Conservation (phyloP, 2,797 vertebrate genomes). For the Etheostoma nigrum region DNA sequence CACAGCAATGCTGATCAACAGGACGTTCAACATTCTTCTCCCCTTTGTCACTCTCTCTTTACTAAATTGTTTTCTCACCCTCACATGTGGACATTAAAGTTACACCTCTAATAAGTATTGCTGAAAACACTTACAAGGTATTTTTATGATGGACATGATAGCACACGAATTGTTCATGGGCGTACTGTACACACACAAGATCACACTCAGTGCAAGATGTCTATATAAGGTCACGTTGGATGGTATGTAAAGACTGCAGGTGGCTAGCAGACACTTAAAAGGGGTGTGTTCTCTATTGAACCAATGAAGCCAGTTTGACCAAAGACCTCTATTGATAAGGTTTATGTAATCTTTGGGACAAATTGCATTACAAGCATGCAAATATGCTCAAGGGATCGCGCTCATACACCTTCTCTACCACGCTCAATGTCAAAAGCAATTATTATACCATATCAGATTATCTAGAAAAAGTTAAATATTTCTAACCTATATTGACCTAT, state of each 20-base stretch:
- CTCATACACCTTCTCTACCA: not conserved
- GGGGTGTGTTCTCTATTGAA: conserved; percentile 2
- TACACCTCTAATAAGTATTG: conserved; percentile 27
- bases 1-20: conserved; percentile 54
- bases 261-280: not conserved
- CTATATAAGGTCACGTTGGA: conserved; percentile 53
- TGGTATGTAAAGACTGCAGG: not conserved
- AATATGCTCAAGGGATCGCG: conserved; percentile 4
- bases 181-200: not conserved
- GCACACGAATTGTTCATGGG: not conserved
- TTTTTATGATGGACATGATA: not conserved
- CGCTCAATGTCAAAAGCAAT: not conserved
- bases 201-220: conserved; percentile 4
- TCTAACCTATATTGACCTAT: not conserved
- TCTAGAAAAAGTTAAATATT: not conserved
- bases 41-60: conserved; percentile 9
- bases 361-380: not conserved
- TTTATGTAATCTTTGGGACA: conserved; percentile 4
- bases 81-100: conserved; percentile 21
- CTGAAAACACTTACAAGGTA: not conserved
- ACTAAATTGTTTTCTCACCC: conserved; percentile 54
- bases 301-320: not conserved
- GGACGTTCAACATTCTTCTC: conserved; percentile 62
- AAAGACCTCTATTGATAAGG: conserved; percentile 1
- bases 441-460: not conserved